phyloP scores from a whole-genome alignment of 2,888 invertebrate genomes.

The Linnaemya vulpina region DNA sequence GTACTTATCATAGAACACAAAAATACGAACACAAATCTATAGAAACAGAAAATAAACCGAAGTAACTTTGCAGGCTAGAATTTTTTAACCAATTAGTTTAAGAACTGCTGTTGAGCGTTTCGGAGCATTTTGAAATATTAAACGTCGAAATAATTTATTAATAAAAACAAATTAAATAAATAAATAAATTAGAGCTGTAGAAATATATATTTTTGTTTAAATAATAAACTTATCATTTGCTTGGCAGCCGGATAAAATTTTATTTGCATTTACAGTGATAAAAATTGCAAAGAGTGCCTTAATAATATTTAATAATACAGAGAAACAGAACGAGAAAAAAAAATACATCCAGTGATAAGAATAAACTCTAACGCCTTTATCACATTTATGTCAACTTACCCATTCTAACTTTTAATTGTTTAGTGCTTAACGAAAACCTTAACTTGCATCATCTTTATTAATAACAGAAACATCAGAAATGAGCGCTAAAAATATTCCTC shows the following conservation, averaged over 20 bases:
- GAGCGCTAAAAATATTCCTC: constrained; percentile 78
- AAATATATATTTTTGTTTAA: not conserved
- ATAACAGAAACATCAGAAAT: constrained; percentile 48
- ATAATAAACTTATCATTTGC: constrained; percentile 29
- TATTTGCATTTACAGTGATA: constrained; percentile 47
- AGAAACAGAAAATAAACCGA: constrained; percentile 70
- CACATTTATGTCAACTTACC: constrained; percentile 14
- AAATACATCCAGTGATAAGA: constrained; percentile 54
- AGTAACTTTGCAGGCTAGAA: constrained; percentile 76
- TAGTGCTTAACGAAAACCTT: constrained; percentile 29
- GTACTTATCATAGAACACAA: constrained; percentile 43
- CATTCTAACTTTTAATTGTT: constrained; percentile 43
- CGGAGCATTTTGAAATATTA: constrained; percentile 74
- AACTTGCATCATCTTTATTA: constrained; percentile 52
- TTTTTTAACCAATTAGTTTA: constrained; percentile 79
- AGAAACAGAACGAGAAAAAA: constrained; percentile 13
- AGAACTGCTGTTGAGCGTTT: constrained; percentile 80
- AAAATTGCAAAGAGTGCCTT: constrained; percentile 16
- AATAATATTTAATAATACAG: not conserved
- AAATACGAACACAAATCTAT: constrained; percentile 44
- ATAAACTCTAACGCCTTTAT: constrained; percentile 19
- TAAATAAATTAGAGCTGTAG: constrained; percentile 29
- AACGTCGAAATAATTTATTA: constrained; percentile 48
- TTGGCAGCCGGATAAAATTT: constrained; percentile 29
- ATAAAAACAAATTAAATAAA: constrained; percentile 45